A percentile compares a stretch with the other conserved stretches of the same genome.
Evolutionary conservation across 2,888 invertebrate genomes (phyloP).

Genomic region (Dolichopus griseipennis): DNA sequence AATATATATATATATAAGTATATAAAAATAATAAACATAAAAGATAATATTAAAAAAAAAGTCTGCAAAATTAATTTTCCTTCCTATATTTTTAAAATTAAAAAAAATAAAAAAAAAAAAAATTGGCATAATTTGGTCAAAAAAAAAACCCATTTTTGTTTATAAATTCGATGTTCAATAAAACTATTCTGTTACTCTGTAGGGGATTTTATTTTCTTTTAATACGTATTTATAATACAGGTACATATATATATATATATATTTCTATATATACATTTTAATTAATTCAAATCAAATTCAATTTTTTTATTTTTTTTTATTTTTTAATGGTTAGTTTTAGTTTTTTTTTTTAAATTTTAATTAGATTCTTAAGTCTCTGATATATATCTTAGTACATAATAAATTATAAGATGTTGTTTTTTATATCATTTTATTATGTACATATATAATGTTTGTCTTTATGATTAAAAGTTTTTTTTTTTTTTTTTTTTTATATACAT

Average conservation of each 20-base stretch:
- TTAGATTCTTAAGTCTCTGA: not conserved
- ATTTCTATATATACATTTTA: not conserved
- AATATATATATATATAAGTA: too few species aligned
- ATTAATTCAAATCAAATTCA: slow-evolving; percentile 4
- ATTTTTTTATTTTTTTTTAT: not conserved
- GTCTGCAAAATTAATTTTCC: not conserved
- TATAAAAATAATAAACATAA: not conserved
- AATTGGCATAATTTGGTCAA: not conserved
- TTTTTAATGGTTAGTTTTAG: not conserved
- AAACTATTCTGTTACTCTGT: not conserved
- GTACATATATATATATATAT: not conserved
- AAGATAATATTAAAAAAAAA: not conserved
- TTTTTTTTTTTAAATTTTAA: not conserved
- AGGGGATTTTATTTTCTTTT: not conserved
- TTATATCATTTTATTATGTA: not conserved
- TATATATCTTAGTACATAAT: not conserved
- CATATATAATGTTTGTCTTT: not conserved
- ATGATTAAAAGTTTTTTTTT: too few species aligned
- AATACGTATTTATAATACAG: too few species aligned
- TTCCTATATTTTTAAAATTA: not conserved
- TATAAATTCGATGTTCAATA: not conserved
- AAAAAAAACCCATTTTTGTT: too few species aligned
- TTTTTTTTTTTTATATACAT: not conserved
- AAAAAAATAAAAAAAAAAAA: too few species aligned
- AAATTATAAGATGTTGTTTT: not conserved